These are phyloP conservation scores for Lysiphlebus fabarum DNA, from an alignment of 1,140 invertebrate species.

Conservation along the genomic window DNA sequence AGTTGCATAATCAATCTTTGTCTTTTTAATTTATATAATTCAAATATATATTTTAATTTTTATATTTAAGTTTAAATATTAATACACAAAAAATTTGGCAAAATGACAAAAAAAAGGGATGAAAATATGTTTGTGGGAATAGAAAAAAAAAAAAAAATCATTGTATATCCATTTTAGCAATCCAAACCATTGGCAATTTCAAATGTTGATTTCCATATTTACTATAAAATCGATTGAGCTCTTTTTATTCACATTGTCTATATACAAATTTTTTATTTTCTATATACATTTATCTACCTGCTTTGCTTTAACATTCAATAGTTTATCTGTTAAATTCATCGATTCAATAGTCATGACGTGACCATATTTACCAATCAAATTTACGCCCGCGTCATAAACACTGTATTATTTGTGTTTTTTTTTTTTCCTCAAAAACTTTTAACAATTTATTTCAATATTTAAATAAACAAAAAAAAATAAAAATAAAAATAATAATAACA, in stretches of 20 bases:
- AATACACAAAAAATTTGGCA: neutral
- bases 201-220: conserved; percentile 23
- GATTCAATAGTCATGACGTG: conserved; percentile 3
- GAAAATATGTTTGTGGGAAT: neutral
- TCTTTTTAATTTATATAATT: too few species aligned
- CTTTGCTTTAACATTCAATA: neutral
- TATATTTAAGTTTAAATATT: too few species aligned
- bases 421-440: neutral
- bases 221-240: conserved; percentile 19
- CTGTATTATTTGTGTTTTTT: neutral
- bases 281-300: neutral
- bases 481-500: too few species aligned
- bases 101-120: neutral
- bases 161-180: conserved; percentile 2
- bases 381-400: neutral
- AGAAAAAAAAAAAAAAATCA: conserved; percentile 6
- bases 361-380: conserved; percentile 13
- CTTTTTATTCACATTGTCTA: conserved; percentile 5
- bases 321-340: neutral
- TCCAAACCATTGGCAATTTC: conserved; percentile 18
- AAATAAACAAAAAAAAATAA: too few species aligned
- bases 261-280: conserved; percentile 3
- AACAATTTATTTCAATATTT: too few species aligned
- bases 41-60: too few species aligned
- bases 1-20: too few species aligned